Evolutionary conservation across 2,888 invertebrate species (phyloP).

Genomic region (Dysmachus trigonus): DNA sequence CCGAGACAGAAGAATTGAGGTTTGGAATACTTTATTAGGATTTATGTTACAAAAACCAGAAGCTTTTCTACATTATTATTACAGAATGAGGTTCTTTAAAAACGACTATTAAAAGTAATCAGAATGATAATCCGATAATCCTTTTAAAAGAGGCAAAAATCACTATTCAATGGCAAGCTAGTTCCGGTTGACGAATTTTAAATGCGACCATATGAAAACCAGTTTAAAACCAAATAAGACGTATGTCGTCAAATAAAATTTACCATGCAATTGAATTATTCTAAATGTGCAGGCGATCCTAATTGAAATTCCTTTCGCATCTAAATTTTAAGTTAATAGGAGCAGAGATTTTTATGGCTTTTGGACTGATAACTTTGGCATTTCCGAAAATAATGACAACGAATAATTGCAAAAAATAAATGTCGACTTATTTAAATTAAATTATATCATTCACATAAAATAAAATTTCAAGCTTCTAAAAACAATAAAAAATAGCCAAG

Average conservation of each 20-base stretch:
- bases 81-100: background rate
- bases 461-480: no score
- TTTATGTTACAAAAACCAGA: no score
- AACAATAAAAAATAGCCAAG: no score
- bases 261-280: background rate
- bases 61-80: no score
- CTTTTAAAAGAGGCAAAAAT: no score
- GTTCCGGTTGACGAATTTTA: background rate
- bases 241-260: background rate
- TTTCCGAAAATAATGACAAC: background rate
- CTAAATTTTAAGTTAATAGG: background rate
- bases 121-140: no score
- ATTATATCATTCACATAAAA: no score
- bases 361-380: background rate
- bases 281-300: background rate
- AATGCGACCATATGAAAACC: no score
- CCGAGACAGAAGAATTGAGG: no score
- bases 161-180: no score
- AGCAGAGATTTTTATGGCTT: background rate
- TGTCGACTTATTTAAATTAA: background rate
- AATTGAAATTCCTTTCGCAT: background rate
- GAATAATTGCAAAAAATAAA: background rate
- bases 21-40: background rate
- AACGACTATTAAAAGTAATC: no score
- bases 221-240: background rate